phyloP scores from a whole-genome alignment of 2,113 vertebrate genomes.

The Regulus satrapa region DNA sequence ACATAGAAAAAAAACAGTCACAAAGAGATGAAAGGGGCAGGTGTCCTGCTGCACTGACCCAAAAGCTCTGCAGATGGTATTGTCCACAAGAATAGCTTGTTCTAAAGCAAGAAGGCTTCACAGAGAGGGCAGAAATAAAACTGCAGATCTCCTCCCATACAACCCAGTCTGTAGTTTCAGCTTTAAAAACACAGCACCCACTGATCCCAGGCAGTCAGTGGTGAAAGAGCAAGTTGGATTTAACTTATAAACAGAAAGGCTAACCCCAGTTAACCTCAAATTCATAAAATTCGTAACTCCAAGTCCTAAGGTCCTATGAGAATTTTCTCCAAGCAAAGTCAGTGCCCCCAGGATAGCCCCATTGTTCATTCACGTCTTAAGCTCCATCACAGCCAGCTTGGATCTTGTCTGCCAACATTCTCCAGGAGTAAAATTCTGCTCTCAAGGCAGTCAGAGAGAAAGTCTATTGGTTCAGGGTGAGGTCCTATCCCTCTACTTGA shows the following conservation, averaged over 20 bases:
- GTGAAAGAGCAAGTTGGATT: neutral
- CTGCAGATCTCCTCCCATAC: neutral
- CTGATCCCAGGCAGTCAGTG: neutral
- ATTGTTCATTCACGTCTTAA: constrained; percentile 5
- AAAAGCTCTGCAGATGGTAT: neutral
- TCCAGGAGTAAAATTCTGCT: neutral
- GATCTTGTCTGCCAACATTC: neutral
- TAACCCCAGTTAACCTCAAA: neutral
- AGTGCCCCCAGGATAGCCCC: neutral
- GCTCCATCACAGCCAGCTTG: neutral
- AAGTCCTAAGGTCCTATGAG: neutral
- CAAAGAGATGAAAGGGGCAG: neutral
- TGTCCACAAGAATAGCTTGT: neutral
- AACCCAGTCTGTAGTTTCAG: neutral
- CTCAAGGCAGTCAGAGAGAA: neutral
- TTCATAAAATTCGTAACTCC: constrained; percentile 9
- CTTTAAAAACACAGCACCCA: neutral
- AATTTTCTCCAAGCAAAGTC: neutral
- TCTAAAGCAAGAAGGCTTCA: neutral
- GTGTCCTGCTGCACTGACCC: neutral
- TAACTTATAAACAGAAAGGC: neutral
- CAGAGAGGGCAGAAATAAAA: neutral
- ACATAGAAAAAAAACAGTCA: neutral
- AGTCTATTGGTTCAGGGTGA: neutral
- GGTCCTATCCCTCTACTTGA: neutral